Percentiles rank a stretch among this genome's conserved stretches.
These are phyloP conservation scores for Mormyrops boulengeri DNA, from an alignment of 2,797 vertebrate genomes.

Conservation along the genomic window DNA sequence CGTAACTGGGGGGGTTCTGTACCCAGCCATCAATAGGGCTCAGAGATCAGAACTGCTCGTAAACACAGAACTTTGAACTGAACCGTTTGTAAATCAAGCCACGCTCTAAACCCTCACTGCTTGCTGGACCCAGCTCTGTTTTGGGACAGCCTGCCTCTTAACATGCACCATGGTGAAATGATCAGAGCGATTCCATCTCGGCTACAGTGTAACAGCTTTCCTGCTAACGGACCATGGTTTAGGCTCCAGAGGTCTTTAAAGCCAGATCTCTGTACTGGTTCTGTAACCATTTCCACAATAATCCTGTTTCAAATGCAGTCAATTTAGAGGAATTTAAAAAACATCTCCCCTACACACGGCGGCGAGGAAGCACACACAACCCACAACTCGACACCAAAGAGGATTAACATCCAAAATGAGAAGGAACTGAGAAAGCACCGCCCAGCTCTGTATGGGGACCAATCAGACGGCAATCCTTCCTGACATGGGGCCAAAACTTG, in stretches of 20 bases:
- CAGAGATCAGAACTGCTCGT: not conserved
- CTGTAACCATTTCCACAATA: not conserved
- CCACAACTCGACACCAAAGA: not conserved
- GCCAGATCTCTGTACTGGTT: not conserved
- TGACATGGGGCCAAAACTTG: not conserved
- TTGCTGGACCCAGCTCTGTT: not conserved
- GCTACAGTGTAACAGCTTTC: not conserved
- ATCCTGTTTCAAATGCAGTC: not conserved
- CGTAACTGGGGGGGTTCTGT: not conserved
- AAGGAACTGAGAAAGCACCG: not conserved
- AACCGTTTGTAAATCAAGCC: not conserved
- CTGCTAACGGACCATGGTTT: not conserved
- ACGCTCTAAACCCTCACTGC: not conserved
- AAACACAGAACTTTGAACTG: not conserved
- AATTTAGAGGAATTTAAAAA: not conserved
- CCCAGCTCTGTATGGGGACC: not conserved
- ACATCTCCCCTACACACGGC: not conserved
- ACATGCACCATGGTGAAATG: not conserved
- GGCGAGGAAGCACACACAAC: not conserved
- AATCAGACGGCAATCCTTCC: not conserved
- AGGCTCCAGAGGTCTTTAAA: not conserved
- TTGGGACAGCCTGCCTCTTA: not conserved
- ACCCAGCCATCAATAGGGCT: not conserved
- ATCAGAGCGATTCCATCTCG: not conserved
- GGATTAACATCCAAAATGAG: not conserved